Conservation (phyloP, 2,113 vertebrate species). For the Desmodus rotundus region DNA sequence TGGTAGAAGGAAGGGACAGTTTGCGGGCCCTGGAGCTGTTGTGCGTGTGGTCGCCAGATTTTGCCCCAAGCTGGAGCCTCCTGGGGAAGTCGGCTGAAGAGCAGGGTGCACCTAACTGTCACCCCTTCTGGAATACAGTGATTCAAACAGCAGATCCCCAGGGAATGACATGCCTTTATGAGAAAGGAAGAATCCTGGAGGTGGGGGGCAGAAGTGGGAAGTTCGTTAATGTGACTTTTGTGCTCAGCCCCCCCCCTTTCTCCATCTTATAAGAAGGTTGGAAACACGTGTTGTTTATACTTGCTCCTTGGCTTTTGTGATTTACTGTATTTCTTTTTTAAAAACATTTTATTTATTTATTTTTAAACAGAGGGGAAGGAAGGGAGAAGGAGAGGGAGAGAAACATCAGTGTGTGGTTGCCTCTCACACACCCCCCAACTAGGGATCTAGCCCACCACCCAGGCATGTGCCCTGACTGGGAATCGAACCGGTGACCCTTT, state of each 20-base stretch:
- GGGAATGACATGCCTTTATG: neutral
- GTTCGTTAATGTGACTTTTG: neutral
- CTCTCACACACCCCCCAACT: too few relatives aligned
- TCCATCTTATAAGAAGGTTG: too few relatives aligned
- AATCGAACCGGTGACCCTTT: too few relatives aligned
- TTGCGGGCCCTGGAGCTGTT: neutral
- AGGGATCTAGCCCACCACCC: too few relatives aligned
- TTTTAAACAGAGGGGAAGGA: too few relatives aligned
- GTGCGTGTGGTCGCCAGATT: neutral
- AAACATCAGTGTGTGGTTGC: too few relatives aligned
- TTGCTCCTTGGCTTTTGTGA: neutral
- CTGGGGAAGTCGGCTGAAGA: neutral
- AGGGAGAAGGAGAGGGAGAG: too few relatives aligned
- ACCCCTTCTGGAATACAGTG: neutral
- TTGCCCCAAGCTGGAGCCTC: neutral
- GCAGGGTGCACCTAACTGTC: neutral
- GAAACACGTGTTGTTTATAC: neutral
- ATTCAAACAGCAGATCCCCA: neutral
- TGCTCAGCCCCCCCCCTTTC: neutral
- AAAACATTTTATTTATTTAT: neutral
- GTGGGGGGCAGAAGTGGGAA: too few relatives aligned
- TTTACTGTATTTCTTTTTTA: neutral
- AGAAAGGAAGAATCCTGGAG: neutral
- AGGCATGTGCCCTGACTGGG: too few relatives aligned
- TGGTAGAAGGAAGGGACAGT: neutral